These are phyloP conservation scores for Malaclemys terrapin DNA, from an alignment of 2,113 vertebrate species.

Conservation along the genomic window DNA sequence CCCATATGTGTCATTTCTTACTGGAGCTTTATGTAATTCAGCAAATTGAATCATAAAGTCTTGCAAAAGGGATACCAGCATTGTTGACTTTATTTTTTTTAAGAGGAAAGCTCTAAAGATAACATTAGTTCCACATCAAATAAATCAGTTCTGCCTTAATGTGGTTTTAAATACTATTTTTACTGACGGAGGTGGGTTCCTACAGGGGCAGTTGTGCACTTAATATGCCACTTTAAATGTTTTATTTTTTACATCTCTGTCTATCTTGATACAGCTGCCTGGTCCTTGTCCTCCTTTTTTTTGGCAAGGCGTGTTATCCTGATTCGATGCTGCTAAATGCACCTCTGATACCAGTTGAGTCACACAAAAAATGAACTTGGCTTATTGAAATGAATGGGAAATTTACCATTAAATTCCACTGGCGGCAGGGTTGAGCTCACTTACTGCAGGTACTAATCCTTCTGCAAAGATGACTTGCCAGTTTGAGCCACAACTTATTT, in stretches of 20 bases:
- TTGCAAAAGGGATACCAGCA: constrained; percentile 49
- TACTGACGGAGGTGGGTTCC: neutral
- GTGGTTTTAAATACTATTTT: constrained; percentile 46
- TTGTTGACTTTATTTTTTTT: constrained; percentile 59
- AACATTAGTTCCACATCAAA: constrained; percentile 47
- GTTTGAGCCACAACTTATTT: neutral
- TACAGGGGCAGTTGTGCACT: neutral
- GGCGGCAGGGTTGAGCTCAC: neutral
- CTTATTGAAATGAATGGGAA: neutral
- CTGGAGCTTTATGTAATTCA: constrained; percentile 72
- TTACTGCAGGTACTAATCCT: neutral
- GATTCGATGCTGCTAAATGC: neutral
- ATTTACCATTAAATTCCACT: neutral
- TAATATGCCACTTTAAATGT: neutral
- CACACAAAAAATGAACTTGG: neutral
- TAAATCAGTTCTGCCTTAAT: constrained; percentile 37
- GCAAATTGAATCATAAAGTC: constrained; percentile 73
- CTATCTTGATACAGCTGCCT: neutral
- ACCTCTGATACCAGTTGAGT: neutral
- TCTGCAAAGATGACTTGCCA: neutral
- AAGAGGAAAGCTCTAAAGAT: constrained; percentile 51
- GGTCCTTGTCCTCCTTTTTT: neutral
- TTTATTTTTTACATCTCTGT: neutral
- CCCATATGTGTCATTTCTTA: constrained; percentile 74
- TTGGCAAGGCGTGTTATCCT: neutral